Evolutionary conservation across 2,797 vertebrate species (phyloP).

Genomic region (Varecia variegata): DNA sequence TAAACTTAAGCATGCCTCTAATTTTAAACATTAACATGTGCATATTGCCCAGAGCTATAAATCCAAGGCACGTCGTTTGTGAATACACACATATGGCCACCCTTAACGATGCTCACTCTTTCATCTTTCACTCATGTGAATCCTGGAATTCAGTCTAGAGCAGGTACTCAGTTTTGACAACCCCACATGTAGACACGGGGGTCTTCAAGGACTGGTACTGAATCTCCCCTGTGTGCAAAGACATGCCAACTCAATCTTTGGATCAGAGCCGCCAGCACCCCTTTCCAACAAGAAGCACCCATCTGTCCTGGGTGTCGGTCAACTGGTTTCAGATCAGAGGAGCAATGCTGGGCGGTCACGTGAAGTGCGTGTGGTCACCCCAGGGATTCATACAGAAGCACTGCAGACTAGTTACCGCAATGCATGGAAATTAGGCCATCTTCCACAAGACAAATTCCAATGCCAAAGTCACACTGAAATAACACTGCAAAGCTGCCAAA

Average conservation of each 20-base stretch:
- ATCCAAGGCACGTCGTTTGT: not conserved
- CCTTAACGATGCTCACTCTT: accelerated
- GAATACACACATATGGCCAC: not conserved
- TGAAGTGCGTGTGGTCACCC: not conserved
- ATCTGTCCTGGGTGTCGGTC: too few species aligned
- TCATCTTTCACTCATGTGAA: not conserved
- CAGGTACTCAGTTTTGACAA: not conserved
- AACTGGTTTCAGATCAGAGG: not conserved
- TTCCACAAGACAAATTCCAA: not conserved
- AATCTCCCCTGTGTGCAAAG: not conserved
- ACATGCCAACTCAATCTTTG: not conserved
- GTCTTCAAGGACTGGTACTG: not conserved
- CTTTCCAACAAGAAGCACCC: not conserved
- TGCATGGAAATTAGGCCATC: not conserved
- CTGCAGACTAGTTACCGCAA: not conserved
- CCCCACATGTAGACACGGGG: not conserved
- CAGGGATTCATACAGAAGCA: not conserved
- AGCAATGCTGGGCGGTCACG: not conserved
- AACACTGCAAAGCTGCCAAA: not conserved
- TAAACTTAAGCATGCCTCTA: not conserved
- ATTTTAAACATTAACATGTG: not conserved
- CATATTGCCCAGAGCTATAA: not conserved
- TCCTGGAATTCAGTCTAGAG: not conserved
- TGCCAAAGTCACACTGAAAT: not conserved
- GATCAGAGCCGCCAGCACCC: not conserved